A percentile compares a stretch with the other conserved stretches of the same genome.
These are phyloP conservation scores for Florisuga fusca DNA, from an alignment of 2,797 vertebrate genomes.

Conservation along the genomic window DNA sequence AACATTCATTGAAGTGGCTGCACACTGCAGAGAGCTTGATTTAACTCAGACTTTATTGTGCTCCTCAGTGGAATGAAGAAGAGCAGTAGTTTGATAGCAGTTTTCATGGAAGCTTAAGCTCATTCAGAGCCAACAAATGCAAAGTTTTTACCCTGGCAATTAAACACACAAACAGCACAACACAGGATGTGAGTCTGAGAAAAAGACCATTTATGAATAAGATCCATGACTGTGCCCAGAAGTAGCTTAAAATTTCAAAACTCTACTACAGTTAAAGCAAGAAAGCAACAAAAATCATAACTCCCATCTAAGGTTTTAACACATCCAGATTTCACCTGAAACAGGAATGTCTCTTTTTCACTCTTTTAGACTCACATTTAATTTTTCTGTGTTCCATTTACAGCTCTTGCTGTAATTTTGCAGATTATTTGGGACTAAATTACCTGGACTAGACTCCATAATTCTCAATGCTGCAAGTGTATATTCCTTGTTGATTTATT, in stretches of 20 bases:
- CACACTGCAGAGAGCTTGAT: constrained; percentile 50
- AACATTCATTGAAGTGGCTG: constrained; percentile 72
- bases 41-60: constrained; percentile 58
- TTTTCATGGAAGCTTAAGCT: background rate
- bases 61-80: constrained; percentile 64
- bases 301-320: background rate
- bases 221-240: background rate
- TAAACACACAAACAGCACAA: constrained; percentile 12
- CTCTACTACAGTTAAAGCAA: background rate
- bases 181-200: background rate
- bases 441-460: background rate
- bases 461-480: background rate
- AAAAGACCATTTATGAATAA: background rate
- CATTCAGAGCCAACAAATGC: constrained; percentile 16
- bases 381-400: background rate
- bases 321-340: background rate
- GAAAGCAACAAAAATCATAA: background rate
- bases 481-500: background rate
- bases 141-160: constrained; percentile 41
- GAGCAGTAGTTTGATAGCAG: constrained; percentile 22
- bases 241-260: background rate
- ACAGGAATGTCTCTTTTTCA: background rate
- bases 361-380: background rate
- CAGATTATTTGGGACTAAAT: background rate
- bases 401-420: background rate